Evolutionary conservation across 2,797 vertebrate genomes (phyloP).

Genomic region (Euphonia xanthogaster): DNA sequence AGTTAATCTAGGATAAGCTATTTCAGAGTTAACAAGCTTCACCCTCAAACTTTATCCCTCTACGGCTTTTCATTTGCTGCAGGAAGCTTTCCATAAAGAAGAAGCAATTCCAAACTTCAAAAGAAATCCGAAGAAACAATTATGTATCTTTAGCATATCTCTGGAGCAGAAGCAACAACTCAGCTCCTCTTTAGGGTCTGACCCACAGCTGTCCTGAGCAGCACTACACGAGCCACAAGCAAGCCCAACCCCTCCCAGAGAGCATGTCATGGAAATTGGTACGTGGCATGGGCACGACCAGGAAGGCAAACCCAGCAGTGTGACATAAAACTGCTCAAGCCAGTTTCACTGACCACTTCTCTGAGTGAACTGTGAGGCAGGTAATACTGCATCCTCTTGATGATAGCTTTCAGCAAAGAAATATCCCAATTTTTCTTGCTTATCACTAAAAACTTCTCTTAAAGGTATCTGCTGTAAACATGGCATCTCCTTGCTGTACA

Average conservation of each 20-base stretch:
- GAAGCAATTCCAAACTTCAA: neutral
- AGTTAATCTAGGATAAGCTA: constrained; percentile 33
- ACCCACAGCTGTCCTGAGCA: neutral
- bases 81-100: neutral
- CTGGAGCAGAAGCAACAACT: neutral
- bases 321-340: neutral
- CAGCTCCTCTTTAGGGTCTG: neutral
- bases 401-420: neutral
- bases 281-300: neutral
- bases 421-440: neutral
- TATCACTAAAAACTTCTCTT: neutral
- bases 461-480: neutral
- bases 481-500: neutral
- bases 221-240: neutral
- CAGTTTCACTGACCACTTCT: neutral
- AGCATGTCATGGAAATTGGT: neutral
- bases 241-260: neutral
- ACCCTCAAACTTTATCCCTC: neutral
- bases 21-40: neutral
- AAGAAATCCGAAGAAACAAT: neutral
- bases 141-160: neutral
- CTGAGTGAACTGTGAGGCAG: neutral
- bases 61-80: neutral
- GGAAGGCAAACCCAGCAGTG: neutral
- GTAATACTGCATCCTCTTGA: neutral